phyloP scores from a whole-genome alignment of 2,797 vertebrate genomes.

The Anomalospiza imberbis region DNA sequence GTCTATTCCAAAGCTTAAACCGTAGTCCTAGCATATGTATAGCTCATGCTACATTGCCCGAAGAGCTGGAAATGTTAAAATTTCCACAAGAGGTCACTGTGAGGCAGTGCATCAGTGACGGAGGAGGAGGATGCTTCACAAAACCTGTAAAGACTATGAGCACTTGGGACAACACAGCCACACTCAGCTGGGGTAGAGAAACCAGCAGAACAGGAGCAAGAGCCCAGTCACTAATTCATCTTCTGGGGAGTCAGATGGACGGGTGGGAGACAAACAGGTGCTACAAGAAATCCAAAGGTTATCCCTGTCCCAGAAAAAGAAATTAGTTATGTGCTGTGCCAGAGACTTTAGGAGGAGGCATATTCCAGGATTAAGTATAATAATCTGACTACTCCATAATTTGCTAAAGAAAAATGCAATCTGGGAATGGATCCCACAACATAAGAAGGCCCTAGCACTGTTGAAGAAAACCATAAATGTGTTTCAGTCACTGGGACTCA shows the following conservation, averaged over 20 bases:
- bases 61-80: neutral
- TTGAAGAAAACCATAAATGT: neutral
- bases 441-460: neutral
- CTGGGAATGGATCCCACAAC: neutral
- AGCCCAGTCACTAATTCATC: accelerated
- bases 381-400: neutral
- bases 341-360: neutral
- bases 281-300: neutral
- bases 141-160: accelerated
- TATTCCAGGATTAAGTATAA: neutral
- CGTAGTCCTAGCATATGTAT: accelerated
- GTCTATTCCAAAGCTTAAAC: neutral
- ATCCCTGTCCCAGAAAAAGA: neutral
- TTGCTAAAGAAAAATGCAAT: neutral
- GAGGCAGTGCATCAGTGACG: neutral
- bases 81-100: conserved; percentile 46
- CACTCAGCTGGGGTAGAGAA: neutral
- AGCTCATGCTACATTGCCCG: neutral
- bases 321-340: neutral
- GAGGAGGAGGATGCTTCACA: accelerated
- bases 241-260: neutral
- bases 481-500: neutral
- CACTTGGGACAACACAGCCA: neutral
- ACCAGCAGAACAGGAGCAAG: neutral
- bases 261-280: neutral